Evolutionary conservation across 2,888 invertebrate genomes (phyloP).

Genomic region (Tetragonula carbonaria): DNA sequence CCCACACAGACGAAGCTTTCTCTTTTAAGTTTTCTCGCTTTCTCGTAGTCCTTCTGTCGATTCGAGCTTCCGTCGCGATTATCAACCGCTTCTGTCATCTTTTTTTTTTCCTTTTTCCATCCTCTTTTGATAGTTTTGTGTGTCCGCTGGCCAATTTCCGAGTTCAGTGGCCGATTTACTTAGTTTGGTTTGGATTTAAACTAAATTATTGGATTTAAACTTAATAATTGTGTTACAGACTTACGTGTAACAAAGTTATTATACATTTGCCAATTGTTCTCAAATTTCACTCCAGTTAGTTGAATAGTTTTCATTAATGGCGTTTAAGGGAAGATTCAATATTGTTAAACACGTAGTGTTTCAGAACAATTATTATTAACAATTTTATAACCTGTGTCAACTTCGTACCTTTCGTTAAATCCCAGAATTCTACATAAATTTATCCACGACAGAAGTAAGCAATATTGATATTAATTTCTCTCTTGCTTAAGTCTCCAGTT

Average conservation of each 20-base stretch:
- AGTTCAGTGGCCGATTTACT: background rate
- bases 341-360: background rate
- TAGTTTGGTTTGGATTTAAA: background rate
- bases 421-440: background rate
- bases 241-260: background rate
- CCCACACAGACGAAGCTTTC: background rate
- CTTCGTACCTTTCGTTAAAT: background rate
- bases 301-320: background rate
- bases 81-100: background rate
- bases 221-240: background rate
- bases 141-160: background rate
- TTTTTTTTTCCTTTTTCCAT: background rate
- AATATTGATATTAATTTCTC: background rate
- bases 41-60: background rate
- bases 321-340: background rate
- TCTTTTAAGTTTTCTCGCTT: slow-evolving; percentile 12
- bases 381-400: background rate
- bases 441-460: background rate
- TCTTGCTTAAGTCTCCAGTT: background rate
- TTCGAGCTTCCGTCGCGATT: slow-evolving; percentile 7
- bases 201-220: background rate
- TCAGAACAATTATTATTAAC: background rate
- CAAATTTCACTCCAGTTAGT: background rate
- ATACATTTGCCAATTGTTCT: background rate
- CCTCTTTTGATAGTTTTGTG: background rate